Conservation (phyloP, 2,888 invertebrate species). For the Metallyticus violacea region DNA sequence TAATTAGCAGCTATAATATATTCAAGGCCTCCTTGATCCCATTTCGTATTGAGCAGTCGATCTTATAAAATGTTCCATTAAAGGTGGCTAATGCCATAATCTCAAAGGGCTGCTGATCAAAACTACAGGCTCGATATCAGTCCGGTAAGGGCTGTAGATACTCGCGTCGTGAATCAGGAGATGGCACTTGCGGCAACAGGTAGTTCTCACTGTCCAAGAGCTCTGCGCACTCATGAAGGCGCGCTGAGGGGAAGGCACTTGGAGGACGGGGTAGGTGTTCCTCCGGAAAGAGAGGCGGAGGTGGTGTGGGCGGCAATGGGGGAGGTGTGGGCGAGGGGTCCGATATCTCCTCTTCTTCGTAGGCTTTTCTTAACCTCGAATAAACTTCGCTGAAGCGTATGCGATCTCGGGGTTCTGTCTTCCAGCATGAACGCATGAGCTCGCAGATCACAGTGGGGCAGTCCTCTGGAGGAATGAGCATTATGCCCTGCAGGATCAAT, state of each 20-base stretch:
- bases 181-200: conserved; percentile 54
- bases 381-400: conserved; percentile 69
- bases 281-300: not conserved
- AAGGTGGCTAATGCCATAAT: no score
- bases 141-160: conserved; percentile 57
- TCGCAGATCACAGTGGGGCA: conserved; percentile 70
- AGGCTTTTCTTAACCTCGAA: conserved; percentile 56
- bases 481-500: conserved; percentile 74
- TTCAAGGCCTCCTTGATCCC: not conserved
- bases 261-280: conserved; percentile 38
- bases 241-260: conserved; percentile 42
- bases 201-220: conserved; percentile 66
- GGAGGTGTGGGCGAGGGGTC: not conserved
- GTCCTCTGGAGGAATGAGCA: conserved; percentile 75
- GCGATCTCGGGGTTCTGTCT: conserved; percentile 73
- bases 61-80: not conserved
- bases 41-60: not conserved
- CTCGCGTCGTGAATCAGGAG: conserved; percentile 51
- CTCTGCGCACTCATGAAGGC: conserved; percentile 43
- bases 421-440: conserved; percentile 78
- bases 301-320: not conserved
- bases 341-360: conserved; percentile 36
- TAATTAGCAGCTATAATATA: no score
- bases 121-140: conserved; percentile 19
- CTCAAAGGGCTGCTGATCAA: no score